Evolutionary conservation across 1,140 invertebrate species (phyloP), one percentile per base, ranked within the genome.

Genomic region (Mercenaria mercenaria): DNA sequence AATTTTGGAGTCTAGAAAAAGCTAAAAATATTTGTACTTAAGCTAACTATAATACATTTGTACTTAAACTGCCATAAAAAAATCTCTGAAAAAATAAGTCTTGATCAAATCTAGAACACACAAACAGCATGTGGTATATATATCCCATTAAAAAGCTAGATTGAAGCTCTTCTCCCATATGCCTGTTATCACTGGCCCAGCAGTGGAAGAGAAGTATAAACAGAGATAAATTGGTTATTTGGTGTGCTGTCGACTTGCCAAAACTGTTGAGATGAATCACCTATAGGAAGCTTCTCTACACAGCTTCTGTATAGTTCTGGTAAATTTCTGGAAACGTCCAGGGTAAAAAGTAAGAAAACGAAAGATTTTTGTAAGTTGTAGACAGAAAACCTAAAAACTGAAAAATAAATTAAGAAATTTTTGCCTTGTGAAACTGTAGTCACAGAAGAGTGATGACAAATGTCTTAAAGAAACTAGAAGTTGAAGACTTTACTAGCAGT

Each of bases 211-310:
- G 80, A 82, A 82, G 41, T 67, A 82, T 82, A 82, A 82, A 82
- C 80, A 82, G 80, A 64, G 80, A 82, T 82, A 82, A 64, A 82
- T 82, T 64, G 80, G 80, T 82, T 82, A 82, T 82, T 82, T 82
- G 80, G 80, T 29, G n/a, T 67, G 56, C 80, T 64, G 80, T 67
- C 39, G 80, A 82, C 37, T 82, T 82, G 80, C 80, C 80, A 82
- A 82, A 56, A 82, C 80, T 39, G 18, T 8, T 2, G n/a, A 20
- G 56, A 67, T 82, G 80, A 82, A 64, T 64, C 80, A 82, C 47
- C 32, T 29, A 29, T 34, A 29, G 76, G 56, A 77, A 41, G 34
- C 8, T 72, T 41, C 67, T 39, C 43, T 47, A 79, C 26, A 79
- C 41, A 76, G 72, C 76, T 52, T 34, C 76, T 79, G 67, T 41